A percentile compares a stretch with the other conserved stretches of the same genome.
These are phyloP conservation scores for Platygyra sinensis DNA, from an alignment of 64 coral and sea anemone genomes.

Conservation along the genomic window DNA sequence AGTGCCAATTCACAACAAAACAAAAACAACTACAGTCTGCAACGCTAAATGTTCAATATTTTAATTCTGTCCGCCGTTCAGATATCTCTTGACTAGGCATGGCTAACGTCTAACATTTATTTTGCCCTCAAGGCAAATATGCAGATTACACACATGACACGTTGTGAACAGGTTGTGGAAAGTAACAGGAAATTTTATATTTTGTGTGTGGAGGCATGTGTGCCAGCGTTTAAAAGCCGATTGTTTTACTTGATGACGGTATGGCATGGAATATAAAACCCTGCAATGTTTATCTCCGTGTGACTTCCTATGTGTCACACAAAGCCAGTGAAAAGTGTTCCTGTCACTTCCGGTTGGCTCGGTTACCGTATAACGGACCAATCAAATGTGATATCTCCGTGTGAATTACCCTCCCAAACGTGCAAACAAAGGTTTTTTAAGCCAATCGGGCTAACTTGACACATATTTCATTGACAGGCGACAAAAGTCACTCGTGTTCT, in stretches of 20 bases:
- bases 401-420: not conserved
- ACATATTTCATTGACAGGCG: not conserved
- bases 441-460: not conserved
- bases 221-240: not conserved
- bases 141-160: not conserved
- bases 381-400: not conserved
- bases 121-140: not conserved
- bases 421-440: not conserved
- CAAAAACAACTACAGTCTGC: no score
- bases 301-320: slow-evolving; percentile 16
- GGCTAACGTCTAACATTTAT: not conserved
- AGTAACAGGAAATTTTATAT: not conserved
- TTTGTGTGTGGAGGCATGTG: not conserved
- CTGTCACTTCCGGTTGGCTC: slow-evolving; percentile 9
- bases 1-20: not conserved
- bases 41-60: no score
- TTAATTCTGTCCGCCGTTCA: not conserved
- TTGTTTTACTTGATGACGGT: no score
- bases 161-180: not conserved
- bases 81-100: not conserved
- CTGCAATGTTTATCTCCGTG: not conserved
- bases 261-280: not conserved
- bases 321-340: not conserved
- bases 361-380: not conserved
- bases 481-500: not conserved